Conservation (phyloP, 2,888 invertebrate genomes). For the Eudemis profundana region DNA sequence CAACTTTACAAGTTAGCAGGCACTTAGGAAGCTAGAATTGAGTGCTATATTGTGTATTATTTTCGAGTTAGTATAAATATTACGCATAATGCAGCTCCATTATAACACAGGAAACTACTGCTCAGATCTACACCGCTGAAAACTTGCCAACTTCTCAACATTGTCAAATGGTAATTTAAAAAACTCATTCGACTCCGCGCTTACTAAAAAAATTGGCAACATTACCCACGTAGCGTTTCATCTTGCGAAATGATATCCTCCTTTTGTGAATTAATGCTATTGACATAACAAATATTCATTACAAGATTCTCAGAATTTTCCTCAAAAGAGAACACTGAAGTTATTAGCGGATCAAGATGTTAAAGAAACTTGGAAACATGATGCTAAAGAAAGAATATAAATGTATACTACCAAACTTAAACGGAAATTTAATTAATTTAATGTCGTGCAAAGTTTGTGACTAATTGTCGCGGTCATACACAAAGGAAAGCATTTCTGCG, state of each 20-base stretch:
- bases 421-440: slow-evolving; percentile 11
- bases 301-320: slow-evolving; percentile 8
- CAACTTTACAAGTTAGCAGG: no score
- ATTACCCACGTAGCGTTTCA: slow-evolving; percentile 21
- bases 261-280: slow-evolving; percentile 20
- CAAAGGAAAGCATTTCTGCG: slow-evolving; percentile 7
- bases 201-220: slow-evolving; percentile 37
- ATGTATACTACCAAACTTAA: neutral
- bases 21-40: neutral
- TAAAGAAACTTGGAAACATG: neutral
- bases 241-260: slow-evolving; percentile 5
- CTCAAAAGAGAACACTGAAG: slow-evolving; percentile 16
- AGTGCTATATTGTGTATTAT: neutral
- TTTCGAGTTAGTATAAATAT: slow-evolving; percentile 8
- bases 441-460: slow-evolving; percentile 13
- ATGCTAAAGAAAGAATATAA: slow-evolving; percentile 8
- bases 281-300: slow-evolving; percentile 9
- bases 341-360: slow-evolving; percentile 1
- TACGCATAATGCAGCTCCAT: slow-evolving; percentile 17
- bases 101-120: slow-evolving; percentile 25
- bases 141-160: slow-evolving; percentile 34
- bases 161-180: slow-evolving; percentile 37
- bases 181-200: slow-evolving; percentile 24
- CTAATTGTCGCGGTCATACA: slow-evolving; percentile 16
- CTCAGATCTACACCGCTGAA: slow-evolving; percentile 25